Evolutionary conservation across 35 echinoderm and acorn worm genomes (phyloP).

Genomic region (Diadema setosum): DNA sequence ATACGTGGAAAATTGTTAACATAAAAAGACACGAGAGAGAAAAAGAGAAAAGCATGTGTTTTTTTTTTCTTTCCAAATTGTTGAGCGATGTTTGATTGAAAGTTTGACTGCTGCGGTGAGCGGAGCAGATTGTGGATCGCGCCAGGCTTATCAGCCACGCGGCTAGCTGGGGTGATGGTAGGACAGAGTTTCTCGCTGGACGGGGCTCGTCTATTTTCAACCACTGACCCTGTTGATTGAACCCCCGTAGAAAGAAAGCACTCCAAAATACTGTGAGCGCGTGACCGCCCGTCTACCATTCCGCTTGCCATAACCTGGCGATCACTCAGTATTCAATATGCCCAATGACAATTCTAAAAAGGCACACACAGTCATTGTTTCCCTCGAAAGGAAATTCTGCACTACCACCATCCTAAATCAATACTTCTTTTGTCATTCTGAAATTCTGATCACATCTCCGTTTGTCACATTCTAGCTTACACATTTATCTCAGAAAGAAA

Average conservation of each 20-base stretch:
- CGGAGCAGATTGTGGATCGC: background rate
- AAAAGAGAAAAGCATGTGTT: background rate
- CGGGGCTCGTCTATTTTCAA: background rate
- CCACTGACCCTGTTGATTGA: background rate
- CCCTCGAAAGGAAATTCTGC: slow-evolving; percentile 3
- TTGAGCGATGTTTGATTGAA: slow-evolving; percentile 20
- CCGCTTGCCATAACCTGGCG: background rate
- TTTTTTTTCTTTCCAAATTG: background rate
- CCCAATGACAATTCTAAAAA: slow-evolving; percentile 1
- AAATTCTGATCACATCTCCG: background rate
- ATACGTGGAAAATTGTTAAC: slow-evolving; percentile 18
- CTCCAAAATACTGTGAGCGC: background rate
- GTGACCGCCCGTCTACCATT: background rate
- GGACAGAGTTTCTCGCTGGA: background rate
- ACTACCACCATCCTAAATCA: slow-evolving; percentile 6
- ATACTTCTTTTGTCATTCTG: slow-evolving; percentile 3
- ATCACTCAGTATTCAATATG: background rate
- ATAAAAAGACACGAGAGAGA: background rate
- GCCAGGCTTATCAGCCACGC: background rate
- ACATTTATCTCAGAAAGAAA: slow-evolving; percentile 13
- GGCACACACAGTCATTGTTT: slow-evolving; percentile 12
- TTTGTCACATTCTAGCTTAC: slow-evolving; percentile 1
- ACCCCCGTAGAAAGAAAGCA: slow-evolving; percentile 7
- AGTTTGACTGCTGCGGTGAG: background rate
- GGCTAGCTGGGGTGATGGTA: background rate